Base-by-base conservation (phyloP, 1,140 invertebrate species). In the Antheraea mylitta region DNA sequence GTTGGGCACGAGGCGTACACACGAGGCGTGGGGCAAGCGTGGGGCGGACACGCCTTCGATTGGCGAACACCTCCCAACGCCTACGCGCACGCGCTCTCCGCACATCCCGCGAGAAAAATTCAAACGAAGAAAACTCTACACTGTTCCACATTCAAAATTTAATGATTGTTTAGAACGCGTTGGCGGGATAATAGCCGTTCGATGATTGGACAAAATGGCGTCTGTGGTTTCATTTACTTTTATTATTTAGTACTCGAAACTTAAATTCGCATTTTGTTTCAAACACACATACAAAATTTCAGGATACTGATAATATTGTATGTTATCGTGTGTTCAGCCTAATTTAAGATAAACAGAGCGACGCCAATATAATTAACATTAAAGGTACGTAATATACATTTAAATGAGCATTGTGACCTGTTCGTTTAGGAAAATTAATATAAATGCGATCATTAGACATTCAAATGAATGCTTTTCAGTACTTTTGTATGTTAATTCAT, bases 401-500 rank as follows among this genome's bases (percentile, higher is more conserved):
- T 71, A 77, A 80, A 77, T 79, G 45, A 66, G 67, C 65, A 61
- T 69, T 66, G 73, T 73, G 58, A 74, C 79, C 72, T 72, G 69
- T 75, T 74, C 75, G 70, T 76, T 77, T 70, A 68, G 70, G 72
- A 73, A 73, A 80, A 78, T 71, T 71, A 64, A 73, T 74, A 78
- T 67, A 71, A 69, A 69, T 59, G 69, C 38, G 68, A 72, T 80
- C 75, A 89, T 89, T 87, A 90, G 72, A 83, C 69, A 90, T 91
- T 87, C 68, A 86, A 88, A 89, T 90, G 53, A 78, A 86, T 83
- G 79, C 82, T 78, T 83, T 90, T 89, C 83, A 89, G 83, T 84
- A 86, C 81, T 87, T 90, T 89, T 91, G 87, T 90, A 90, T 91
- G 87, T 83, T 78, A 90, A 91, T 91, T 75, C 63, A 66, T 64